phyloP scores from a whole-genome alignment of 2,113 vertebrate species.

The Pangasianodon gigas region DNA sequence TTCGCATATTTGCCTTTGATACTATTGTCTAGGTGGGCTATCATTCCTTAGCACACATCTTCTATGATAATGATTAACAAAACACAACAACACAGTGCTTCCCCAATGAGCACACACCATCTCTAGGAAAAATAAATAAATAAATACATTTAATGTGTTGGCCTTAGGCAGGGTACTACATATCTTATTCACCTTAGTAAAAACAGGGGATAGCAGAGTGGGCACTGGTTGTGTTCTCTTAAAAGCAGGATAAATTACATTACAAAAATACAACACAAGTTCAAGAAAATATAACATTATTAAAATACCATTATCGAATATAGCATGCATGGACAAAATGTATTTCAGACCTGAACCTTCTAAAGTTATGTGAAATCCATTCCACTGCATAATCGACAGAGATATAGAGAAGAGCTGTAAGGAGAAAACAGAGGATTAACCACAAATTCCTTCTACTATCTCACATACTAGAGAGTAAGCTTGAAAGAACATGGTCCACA shows the following conservation, averaged over 20 bases:
- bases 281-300: constrained; percentile 55
- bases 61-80: constrained; percentile 41
- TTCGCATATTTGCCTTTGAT: constrained; percentile 69
- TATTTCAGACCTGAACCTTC: constrained; percentile 46
- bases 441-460: constrained; percentile 45
- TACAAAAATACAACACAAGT: constrained; percentile 51
- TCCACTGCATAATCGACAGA: constrained; percentile 35
- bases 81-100: constrained; percentile 49
- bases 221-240: constrained; percentile 67
- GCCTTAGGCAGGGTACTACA: constrained; percentile 68
- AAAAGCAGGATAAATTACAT: constrained; percentile 73
- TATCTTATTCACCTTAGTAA: constrained; percentile 71
- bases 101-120: constrained; percentile 43
- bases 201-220: constrained; percentile 67
- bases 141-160: constrained; percentile 72
- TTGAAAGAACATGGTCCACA: constrained; percentile 28
- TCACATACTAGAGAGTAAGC: constrained; percentile 39
- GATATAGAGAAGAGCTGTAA: constrained; percentile 11
- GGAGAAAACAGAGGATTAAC: constrained; percentile 40
- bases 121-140: constrained; percentile 79
- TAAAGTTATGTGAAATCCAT: constrained; percentile 49
- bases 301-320: constrained; percentile 37
- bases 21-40: constrained; percentile 59
- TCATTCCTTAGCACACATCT: constrained; percentile 15
- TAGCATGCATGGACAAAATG: constrained; percentile 47